A percentile compares a stretch with the other conserved stretches of the same genome.
phyloP scores from a whole-genome alignment of 2,113 vertebrate species.

The Psilopsiagon aymara region DNA sequence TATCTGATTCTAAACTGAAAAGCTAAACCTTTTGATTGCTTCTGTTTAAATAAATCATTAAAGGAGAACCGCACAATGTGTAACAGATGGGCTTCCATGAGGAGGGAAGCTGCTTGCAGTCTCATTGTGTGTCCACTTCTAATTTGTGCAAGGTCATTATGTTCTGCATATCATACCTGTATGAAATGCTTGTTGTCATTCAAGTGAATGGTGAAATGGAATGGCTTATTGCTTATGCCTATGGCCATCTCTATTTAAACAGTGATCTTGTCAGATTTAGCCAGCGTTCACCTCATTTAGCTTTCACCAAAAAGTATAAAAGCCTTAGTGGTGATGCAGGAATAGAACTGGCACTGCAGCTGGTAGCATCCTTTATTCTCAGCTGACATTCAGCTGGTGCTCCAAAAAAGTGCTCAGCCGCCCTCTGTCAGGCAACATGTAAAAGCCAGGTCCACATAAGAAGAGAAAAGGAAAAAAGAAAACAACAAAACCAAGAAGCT shows the following conservation, averaged over 20 bases:
- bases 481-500: background rate
- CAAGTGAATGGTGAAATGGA: background rate
- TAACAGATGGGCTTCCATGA: slow-evolving; percentile 2
- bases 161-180: background rate
- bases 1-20: background rate
- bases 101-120: background rate
- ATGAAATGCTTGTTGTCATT: background rate
- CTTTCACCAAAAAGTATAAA: background rate
- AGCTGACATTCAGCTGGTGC: background rate
- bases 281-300: background rate
- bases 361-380: background rate
- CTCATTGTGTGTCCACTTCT: background rate
- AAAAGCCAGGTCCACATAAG: background rate
- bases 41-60: slow-evolving; percentile 39
- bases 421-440: background rate
- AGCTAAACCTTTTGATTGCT: background rate
- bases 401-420: background rate
- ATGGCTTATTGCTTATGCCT: background rate
- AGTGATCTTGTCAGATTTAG: background rate
- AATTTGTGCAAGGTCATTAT: background rate
- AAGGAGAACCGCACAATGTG: background rate
- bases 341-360: background rate
- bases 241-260: background rate
- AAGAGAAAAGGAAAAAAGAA: background rate
- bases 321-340: background rate